These are phyloP conservation scores for Nannobrachium achirus DNA, from an alignment of 2,113 vertebrate species.

Conservation along the genomic window DNA sequence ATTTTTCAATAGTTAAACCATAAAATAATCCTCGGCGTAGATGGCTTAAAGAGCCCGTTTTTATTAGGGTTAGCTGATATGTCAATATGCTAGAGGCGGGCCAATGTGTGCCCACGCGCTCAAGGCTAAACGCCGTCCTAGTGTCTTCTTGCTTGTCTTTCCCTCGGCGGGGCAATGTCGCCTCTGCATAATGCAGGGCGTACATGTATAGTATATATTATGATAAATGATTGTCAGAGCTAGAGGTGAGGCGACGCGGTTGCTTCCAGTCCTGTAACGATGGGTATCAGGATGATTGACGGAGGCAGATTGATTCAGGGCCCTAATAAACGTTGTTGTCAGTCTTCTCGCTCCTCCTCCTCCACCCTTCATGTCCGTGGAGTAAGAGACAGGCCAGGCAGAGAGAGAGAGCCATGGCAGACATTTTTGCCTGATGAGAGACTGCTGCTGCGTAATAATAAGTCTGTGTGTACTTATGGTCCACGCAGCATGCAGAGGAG, in stretches of 20 bases:
- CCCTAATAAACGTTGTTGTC: constrained; percentile 51
- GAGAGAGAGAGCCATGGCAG: constrained; percentile 9
- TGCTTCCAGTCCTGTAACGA: constrained; percentile 31
- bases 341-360: constrained; percentile 36
- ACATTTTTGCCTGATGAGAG: constrained; percentile 8
- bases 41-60: constrained; percentile 30
- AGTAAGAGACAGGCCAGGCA: constrained; percentile 46
- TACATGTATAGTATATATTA: constrained; percentile 7
- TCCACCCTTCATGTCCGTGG: background rate
- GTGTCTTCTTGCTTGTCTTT: too few relatives aligned
- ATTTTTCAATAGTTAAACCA: too few relatives aligned
- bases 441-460: too few relatives aligned
- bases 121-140: constrained; percentile 20
- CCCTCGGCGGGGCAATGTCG: background rate
- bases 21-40: too few relatives aligned
- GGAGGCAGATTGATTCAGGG: constrained; percentile 54
- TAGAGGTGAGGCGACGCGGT: constrained; percentile 34
- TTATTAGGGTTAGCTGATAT: constrained; percentile 31
- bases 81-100: constrained; percentile 20
- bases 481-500: too few relatives aligned
- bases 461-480: too few relatives aligned
- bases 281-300: constrained; percentile 50
- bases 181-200: constrained; percentile 7
- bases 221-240: constrained; percentile 44
- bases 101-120: constrained; percentile 25